Evolutionary conservation across 2,113 vertebrate genomes (phyloP), one percentile per base, ranked within the genome.

Genomic region (Sialia sialis): DNA sequence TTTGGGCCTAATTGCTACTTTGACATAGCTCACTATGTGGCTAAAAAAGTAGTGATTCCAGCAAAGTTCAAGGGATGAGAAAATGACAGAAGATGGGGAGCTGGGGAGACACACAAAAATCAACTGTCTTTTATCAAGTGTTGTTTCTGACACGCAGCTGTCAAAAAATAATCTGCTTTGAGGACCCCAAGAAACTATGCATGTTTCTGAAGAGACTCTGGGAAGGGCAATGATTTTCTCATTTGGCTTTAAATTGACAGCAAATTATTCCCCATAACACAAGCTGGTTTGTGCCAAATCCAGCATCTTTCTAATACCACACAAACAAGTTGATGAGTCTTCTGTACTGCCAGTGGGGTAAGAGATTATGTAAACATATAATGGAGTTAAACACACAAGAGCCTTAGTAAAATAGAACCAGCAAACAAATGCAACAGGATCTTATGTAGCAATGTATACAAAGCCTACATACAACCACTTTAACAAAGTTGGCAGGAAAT

Each of bases 401-500:
- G 39, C 32, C 51, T 36, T 14, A 73, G 25, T 68, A 89, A 87
- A 94, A 92, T 6, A 83, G 54, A 87, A 89, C 9, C n/a, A 87
- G 41, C 64, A 83, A 84, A 74, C 16, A 60, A 92, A 89, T 8
- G 17, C 49, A 81, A 63, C 3, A 69, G 76, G 83, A 91, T 75
- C 49, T 80, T 74, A 59, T 30, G 39, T 38, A 94, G 55, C 51
- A 96, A 68, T 11, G 27, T 59, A 87, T 51, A 87, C 41, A 96
- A 52, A 70, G 70, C 43, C 84, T 87, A 98, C 98, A 96, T 97
- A 99, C 99, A 97, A 99, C 76, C 48, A 98, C 96, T 98, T 98
- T 98, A 94, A 98, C 98, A 41, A 98, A 98, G 97, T 62, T 99
- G 91, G 98, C 93, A 49, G 99, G 99, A 97, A 99, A 99, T 87